These are phyloP conservation scores for Thereva unica DNA, from an alignment of 2,888 invertebrate genomes.

Conservation along the genomic window DNA sequence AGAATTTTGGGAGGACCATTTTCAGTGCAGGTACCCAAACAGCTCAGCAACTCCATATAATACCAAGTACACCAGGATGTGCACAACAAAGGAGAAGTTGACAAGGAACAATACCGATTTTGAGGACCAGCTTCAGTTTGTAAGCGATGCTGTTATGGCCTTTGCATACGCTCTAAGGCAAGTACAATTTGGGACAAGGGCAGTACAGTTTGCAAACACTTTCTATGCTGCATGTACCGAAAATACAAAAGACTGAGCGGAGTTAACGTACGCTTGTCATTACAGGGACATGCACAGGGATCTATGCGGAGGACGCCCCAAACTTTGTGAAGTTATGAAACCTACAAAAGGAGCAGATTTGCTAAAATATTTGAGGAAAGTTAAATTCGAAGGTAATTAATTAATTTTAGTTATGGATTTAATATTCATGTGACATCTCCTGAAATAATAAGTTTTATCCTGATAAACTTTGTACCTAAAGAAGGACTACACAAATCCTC, in stretches of 20 bases:
- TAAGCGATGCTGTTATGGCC: slow-evolving; percentile 94
- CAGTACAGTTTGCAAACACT: no score
- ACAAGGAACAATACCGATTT: slow-evolving; percentile 79
- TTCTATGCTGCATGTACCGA: no score
- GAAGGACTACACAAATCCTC: no score
- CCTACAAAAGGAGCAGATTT: slow-evolving; percentile 87
- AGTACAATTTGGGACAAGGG: slow-evolving; percentile 44
- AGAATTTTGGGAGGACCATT: slow-evolving; percentile 96
- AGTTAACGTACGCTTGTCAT: slow-evolving; percentile 34
- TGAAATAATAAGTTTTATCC: no score
- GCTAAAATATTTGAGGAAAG: slow-evolving; percentile 80
- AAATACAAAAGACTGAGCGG: no score
- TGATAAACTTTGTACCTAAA: no score
- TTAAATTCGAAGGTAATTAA: slow-evolving; percentile 81
- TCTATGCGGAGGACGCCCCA: slow-evolving; percentile 73
- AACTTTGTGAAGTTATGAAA: slow-evolving; percentile 86
- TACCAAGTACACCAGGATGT: slow-evolving; percentile 67
- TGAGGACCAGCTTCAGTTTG: slow-evolving; percentile 94
- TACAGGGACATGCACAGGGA: slow-evolving; percentile 83
- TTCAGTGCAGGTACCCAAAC: slow-evolving; percentile 83
- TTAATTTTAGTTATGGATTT: no score
- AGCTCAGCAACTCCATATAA: slow-evolving; percentile 84
- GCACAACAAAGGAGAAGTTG: slow-evolving; percentile 78
- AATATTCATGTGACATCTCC: no score
- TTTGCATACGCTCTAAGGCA: slow-evolving; percentile 87